Percentiles rank a stretch among this genome's conserved stretches.
Conservation (phyloP, 2,113 vertebrate species). For the Chloropsis cyanopogon region DNA sequence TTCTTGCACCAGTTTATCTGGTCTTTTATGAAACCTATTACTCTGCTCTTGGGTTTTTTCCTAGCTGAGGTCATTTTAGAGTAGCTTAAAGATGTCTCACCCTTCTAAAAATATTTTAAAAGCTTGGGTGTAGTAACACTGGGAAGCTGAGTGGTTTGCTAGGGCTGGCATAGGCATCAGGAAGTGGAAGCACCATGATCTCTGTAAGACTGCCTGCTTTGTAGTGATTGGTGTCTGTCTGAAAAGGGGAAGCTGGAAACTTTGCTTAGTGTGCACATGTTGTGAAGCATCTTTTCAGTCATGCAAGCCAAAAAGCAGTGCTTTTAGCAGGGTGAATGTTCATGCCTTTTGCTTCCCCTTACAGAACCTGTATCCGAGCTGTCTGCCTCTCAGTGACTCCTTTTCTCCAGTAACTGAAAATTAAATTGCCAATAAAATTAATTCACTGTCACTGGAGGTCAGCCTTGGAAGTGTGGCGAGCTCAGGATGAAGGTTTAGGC, state of each 20-base stretch:
- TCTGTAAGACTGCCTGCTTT: not conserved
- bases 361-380: fast-evolving
- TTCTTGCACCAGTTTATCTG: not conserved
- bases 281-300: not conserved
- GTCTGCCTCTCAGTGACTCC: not conserved
- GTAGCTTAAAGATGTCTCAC: not conserved
- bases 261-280: not conserved
- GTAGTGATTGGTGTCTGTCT: not conserved
- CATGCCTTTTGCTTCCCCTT: not conserved
- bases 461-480: not conserved
- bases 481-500: not conserved
- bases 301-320: not conserved
- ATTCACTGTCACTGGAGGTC: not conserved
- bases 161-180: not conserved
- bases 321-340: not conserved
- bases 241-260: not conserved
- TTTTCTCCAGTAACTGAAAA: not conserved
- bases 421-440: not conserved
- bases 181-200: not conserved
- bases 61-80: not conserved
- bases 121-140: not conserved
- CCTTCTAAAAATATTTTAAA: not conserved
- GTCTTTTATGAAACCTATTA: not conserved
- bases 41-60: not conserved
- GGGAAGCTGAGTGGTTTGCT: not conserved